Percentiles rank a stretch among this genome's conserved stretches.
Conservation (phyloP, 2,797 vertebrate species). For the Monodelphis domestica region DNA sequence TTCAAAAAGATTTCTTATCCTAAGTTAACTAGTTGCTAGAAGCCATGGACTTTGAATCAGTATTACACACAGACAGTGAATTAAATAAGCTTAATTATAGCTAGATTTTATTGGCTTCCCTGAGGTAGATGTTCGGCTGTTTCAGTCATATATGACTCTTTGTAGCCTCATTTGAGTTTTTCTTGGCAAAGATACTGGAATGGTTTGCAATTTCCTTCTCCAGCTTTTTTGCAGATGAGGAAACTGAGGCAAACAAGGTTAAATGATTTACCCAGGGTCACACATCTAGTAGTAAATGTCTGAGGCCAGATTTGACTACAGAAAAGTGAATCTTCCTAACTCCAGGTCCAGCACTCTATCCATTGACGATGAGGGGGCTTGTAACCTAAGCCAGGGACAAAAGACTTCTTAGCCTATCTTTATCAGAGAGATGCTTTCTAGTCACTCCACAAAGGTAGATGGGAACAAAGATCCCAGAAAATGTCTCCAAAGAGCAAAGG, state of each 20-base stretch:
- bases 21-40: neutral
- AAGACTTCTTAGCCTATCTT: neutral
- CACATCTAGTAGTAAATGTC: no score
- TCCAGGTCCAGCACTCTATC: no score
- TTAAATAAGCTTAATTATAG: neutral
- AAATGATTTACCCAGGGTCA: no score
- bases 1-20: neutral
- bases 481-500: neutral
- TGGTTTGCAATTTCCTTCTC: no score
- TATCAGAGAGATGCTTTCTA: neutral
- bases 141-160: no score
- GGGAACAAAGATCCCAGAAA: neutral
- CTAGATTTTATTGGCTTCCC: neutral
- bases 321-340: no score
- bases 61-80: neutral
- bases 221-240: no score
- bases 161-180: no score
- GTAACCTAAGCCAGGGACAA: neutral
- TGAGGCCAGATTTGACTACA: no score
- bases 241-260: no score
- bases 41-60: neutral
- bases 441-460: neutral
- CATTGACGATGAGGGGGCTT: neutral
- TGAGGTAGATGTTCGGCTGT: no score
- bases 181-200: no score